Conservation (phyloP, 2,888 invertebrate species). For the Leistus spinibarbis region DNA sequence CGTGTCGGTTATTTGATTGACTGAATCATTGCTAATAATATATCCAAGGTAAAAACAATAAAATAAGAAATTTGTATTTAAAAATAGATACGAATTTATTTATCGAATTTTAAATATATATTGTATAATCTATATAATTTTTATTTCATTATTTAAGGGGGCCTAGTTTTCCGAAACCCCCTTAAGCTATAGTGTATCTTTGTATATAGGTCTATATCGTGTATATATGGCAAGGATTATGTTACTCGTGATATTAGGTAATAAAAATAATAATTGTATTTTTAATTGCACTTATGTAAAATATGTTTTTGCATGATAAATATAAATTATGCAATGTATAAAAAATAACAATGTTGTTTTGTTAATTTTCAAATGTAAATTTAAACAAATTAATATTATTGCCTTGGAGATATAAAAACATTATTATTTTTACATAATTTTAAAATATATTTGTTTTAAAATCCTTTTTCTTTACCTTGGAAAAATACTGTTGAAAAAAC, state of each 20-base stretch:
- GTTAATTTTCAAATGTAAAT: neutral
- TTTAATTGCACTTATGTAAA: neutral
- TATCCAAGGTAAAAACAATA: neutral
- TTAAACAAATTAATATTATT: neutral
- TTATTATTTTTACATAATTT: too few species aligned
- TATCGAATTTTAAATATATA: too few species aligned
- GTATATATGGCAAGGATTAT: neutral
- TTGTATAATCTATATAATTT: neutral
- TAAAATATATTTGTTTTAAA: too few species aligned
- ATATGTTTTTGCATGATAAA: slow-evolving; percentile 3
- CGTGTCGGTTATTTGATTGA: neutral
- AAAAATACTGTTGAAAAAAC: too few species aligned
- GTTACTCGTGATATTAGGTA: neutral
- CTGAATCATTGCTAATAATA: neutral
- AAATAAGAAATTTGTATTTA: neutral
- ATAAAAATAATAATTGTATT: neutral
- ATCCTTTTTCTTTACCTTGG: too few species aligned
- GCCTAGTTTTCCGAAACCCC: too few species aligned
- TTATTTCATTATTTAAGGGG: too few species aligned
- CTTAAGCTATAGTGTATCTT: neutral
- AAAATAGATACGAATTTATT: neutral
- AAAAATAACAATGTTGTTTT: slow-evolving; percentile 2
- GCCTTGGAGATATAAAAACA: neutral
- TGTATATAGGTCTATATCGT: neutral
- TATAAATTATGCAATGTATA: slow-evolving; percentile 1